A percentile compares a stretch with the other conserved stretches of the same genome.
phyloP scores from a whole-genome alignment of 1,140 invertebrate species.

The Drosophila pruinosa region DNA sequence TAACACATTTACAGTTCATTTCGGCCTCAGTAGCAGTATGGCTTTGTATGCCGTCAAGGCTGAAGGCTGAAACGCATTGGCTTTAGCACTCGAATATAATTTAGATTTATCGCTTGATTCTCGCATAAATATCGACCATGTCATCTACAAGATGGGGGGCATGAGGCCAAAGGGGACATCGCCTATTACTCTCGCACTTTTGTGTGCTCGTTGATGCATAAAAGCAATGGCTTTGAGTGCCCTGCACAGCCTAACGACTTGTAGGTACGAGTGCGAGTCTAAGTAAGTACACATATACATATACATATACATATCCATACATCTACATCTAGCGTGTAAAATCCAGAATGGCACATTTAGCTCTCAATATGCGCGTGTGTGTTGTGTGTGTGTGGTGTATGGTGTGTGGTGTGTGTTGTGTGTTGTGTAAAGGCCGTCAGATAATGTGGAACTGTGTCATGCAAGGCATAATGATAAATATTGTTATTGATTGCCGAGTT shows the following conservation, averaged over 20 bases:
- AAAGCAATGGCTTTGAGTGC: constrained; percentile 67
- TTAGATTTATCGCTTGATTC: constrained; percentile 78
- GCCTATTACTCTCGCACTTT: constrained; percentile 47
- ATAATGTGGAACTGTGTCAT: constrained; percentile 55
- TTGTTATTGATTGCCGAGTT: constrained; percentile 45
- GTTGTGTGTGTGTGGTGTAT: not conserved
- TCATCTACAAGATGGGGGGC: constrained; percentile 12
- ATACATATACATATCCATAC: too few relatives aligned
- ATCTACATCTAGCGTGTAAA: too few relatives aligned
- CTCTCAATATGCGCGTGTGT: constrained; percentile 4
- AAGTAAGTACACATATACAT: constrained; percentile 37
- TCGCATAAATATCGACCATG: constrained; percentile 77
- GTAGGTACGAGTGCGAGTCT: constrained; percentile 29
- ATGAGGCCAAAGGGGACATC: constrained; percentile 7
- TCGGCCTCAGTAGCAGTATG: constrained; percentile 31
- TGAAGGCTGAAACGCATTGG: constrained; percentile 32
- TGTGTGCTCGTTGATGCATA: constrained; percentile 70
- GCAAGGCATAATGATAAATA: constrained; percentile 51
- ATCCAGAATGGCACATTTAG: constrained; percentile 56
- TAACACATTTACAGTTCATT: constrained; percentile 51
- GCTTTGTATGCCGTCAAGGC: constrained; percentile 29
- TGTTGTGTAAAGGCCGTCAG: constrained; percentile 8
- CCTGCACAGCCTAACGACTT: constrained; percentile 69
- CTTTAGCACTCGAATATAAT: constrained; percentile 74
- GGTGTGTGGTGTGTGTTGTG: constrained; percentile 3